phyloP scores from a whole-genome alignment of 2,888 invertebrate genomes.

The Sturmia bella region DNA sequence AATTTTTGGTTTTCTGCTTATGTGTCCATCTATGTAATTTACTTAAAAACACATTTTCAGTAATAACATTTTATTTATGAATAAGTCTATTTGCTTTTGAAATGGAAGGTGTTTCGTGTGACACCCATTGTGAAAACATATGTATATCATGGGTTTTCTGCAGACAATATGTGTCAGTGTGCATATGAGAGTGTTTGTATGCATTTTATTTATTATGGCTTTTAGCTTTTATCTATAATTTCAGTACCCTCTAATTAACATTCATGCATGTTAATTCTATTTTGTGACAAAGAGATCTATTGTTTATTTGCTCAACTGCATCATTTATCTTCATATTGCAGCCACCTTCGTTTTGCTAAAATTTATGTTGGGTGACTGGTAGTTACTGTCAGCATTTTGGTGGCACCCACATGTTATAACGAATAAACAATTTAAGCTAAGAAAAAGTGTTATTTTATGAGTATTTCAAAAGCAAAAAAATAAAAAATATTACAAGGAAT shows the following conservation, averaged over 20 bases:
- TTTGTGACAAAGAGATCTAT: slow-evolving; percentile 23
- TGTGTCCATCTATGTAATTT: no score
- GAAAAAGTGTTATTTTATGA: neutral
- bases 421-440: neutral
- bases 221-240: slow-evolving; percentile 29
- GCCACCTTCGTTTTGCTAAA: slow-evolving; percentile 47
- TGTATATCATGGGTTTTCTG: slow-evolving; percentile 43
- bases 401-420: slow-evolving; percentile 46
- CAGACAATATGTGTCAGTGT: neutral
- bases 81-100: slow-evolving; percentile 16
- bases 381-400: slow-evolving; percentile 48
- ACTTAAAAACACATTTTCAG: neutral
- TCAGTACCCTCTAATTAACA: slow-evolving; percentile 49
- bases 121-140: slow-evolving; percentile 57
- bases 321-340: slow-evolving; percentile 46
- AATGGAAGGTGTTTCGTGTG: slow-evolving; percentile 58
- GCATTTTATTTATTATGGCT: slow-evolving; percentile 12
- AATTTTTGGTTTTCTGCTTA: no score
- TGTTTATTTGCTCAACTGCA: slow-evolving; percentile 33
- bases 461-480: no score
- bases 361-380: slow-evolving; percentile 43
- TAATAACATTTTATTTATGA: slow-evolving; percentile 2
- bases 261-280: slow-evolving; percentile 3
- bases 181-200: neutral
- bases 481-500: no score